These are phyloP conservation scores for Litoditis marina DNA, from an alignment of 2,888 invertebrate species.

Conservation along the genomic window DNA sequence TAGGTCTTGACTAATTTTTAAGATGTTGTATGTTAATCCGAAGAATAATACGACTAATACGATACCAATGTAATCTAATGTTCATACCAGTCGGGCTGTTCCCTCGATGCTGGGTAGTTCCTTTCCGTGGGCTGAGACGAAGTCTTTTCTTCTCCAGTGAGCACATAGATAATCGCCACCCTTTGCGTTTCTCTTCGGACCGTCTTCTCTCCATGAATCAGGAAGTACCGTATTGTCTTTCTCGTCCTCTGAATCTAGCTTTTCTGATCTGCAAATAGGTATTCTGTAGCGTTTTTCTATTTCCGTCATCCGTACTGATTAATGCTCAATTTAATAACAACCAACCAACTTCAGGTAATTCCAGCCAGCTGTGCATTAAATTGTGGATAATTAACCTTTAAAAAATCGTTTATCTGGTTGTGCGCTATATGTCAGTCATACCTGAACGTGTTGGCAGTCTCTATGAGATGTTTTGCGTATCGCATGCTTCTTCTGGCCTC, in stretches of 20 bases:
- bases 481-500: slow-evolving; percentile 77
- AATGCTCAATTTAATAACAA: too few relatives aligned
- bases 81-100: slow-evolving; percentile 67
- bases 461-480: slow-evolving; percentile 73
- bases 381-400: too few relatives aligned
- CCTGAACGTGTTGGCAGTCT: slow-evolving; percentile 74
- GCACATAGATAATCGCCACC: slow-evolving; percentile 75
- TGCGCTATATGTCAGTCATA: slow-evolving; percentile 23
- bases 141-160: slow-evolving; percentile 86
- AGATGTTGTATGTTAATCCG: too few relatives aligned
- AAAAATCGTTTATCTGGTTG: background rate
- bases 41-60: too few relatives aligned
- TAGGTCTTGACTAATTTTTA: too few relatives aligned
- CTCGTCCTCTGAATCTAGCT: slow-evolving; percentile 56
- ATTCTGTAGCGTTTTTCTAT: background rate
- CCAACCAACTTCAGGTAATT: too few relatives aligned
- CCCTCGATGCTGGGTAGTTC: slow-evolving; percentile 77
- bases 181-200: slow-evolving; percentile 16
- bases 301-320: too few relatives aligned
- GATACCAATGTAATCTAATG: background rate
- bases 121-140: slow-evolving; percentile 73
- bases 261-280: slow-evolving; percentile 69
- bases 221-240: slow-evolving; percentile 30
- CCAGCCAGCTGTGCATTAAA: too few relatives aligned
- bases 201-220: slow-evolving; percentile 23